phyloP scores from a whole-genome alignment of 2,797 vertebrate species.

The Leptatherina wallacei region DNA sequence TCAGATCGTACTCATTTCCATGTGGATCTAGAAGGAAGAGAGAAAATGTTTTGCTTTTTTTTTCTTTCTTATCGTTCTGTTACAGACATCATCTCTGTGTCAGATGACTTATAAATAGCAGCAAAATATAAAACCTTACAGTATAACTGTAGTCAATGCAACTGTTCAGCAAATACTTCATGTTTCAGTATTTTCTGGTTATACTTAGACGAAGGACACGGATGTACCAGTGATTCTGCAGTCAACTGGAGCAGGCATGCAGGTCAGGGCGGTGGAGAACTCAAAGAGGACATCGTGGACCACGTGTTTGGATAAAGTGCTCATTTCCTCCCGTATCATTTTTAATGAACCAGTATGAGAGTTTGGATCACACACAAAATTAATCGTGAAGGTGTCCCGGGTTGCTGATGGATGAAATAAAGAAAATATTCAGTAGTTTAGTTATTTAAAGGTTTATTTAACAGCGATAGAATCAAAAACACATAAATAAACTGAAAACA shows the following conservation, averaged over 20 bases:
- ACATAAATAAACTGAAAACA: too few species aligned
- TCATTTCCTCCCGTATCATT: constrained; percentile 87
- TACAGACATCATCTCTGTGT: background rate
- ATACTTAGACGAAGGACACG: background rate
- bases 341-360: constrained; percentile 78
- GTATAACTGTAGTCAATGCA: background rate
- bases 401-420: constrained; percentile 72
- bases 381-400: constrained; percentile 85
- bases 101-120: background rate
- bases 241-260: constrained; percentile 89
- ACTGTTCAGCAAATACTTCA: background rate
- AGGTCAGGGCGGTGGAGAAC: constrained; percentile 91
- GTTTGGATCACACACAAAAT: constrained; percentile 88
- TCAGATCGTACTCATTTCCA: constrained; percentile 94
- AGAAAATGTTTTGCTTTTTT: too few species aligned
- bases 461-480: background rate
- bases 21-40: constrained; percentile 82
- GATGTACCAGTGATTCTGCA: constrained; percentile 89
- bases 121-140: background rate
- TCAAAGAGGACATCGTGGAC: constrained; percentile 87
- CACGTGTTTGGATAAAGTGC: constrained; percentile 57
- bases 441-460: background rate
- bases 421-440: background rate
- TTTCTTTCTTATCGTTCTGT: background rate
- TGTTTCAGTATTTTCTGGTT: background rate